Conservation (phyloP, 2,113 vertebrate species). For the Syngnathus floridae region DNA sequence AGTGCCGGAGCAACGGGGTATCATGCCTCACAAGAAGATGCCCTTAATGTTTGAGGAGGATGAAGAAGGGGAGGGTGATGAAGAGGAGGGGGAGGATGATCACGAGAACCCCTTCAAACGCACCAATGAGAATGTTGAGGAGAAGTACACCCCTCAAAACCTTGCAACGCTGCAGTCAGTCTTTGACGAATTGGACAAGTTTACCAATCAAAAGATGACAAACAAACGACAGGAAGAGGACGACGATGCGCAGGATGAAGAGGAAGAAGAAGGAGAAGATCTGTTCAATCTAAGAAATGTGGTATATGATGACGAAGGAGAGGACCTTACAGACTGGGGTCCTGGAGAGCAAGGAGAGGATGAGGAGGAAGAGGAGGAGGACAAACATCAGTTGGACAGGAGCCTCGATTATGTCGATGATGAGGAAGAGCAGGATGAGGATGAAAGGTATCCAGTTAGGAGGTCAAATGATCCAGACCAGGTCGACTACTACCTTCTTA, state of each 20-base stretch:
- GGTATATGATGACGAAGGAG: slow-evolving; percentile 79
- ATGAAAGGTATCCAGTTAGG: slow-evolving; percentile 71
- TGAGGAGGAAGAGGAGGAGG: slow-evolving; percentile 75
- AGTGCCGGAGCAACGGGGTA: slow-evolving; percentile 58
- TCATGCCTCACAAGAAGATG: slow-evolving; percentile 68
- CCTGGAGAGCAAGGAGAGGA: slow-evolving; percentile 71
- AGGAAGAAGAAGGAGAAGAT: slow-evolving; percentile 57
- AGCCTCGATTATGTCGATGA: slow-evolving; percentile 59
- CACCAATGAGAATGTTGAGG: slow-evolving; percentile 90
- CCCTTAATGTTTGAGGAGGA: slow-evolving; percentile 78
- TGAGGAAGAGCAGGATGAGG: slow-evolving; percentile 56
- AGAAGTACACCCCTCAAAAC: slow-evolving; percentile 91
- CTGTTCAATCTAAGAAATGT: slow-evolving; percentile 79
- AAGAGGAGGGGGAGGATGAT: slow-evolving; percentile 16
- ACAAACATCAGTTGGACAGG: slow-evolving; percentile 71
- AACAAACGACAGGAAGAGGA: slow-evolving; percentile 46
- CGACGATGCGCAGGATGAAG: slow-evolving; percentile 45
- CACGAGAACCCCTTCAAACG: slow-evolving; percentile 82
- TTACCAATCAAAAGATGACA: slow-evolving; percentile 57
- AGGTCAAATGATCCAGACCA: slow-evolving; percentile 78
- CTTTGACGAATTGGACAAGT: slow-evolving; percentile 87
- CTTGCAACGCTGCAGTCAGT: slow-evolving; percentile 89
- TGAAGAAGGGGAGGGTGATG: slow-evolving; percentile 40
- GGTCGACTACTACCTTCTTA: slow-evolving; percentile 81
- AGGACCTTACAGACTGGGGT: slow-evolving; percentile 78